Base-by-base conservation (phyloP, 30 jellyfish, hydroid and myxozoan species). In the Hydractinia symbiolongicarpus region DNA sequence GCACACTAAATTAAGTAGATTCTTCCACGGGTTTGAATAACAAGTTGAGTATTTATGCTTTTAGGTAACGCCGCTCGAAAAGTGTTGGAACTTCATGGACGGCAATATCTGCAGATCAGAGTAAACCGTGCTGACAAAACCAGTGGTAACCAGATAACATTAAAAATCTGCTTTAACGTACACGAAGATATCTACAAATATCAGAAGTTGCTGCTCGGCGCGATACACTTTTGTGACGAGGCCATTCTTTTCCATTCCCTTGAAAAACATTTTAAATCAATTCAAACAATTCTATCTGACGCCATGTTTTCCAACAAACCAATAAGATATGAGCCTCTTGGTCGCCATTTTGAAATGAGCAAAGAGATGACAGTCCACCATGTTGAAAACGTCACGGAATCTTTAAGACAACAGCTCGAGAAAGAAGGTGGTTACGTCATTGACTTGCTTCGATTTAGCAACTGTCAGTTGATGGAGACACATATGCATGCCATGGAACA, bases 61-160 rank as follows among this genome's bases (percentile, higher is more conserved):
- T 64, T 4, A 64, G 74, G 19, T 7, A 64, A 64, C 19, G 74
- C 74, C 16, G 4, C 40, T 6, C 19, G 40, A 6, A 44, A 51
- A 51, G 74, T 64, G 19, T 51, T 64, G 7, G 74, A 64, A 13
- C 74, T 64, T 64, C 74, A 64, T 64, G 74, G 74, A n/a, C 74
- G 74, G 8, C 74, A 64, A 6, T 64, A 64, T 51, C 19, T 64
- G 74, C 74, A 64, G 40, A 64, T 64, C 74, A 64, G 74, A 64
- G 40, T 64, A 44, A 64, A 64, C 74, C 74, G 74, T 64, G 74
- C 74, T 64, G 74, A 64, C 16, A 64, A n/a, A 44, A 64, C 74
- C 19, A 64, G 74, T 13, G 74, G 40, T 2, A 64, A 64, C 74
- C 19, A 44, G 52, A 7, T 64, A 6, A 64, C 74, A 51, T 51